Evolutionary conservation across 2,888 invertebrate genomes (phyloP).

Genomic region (Lycophotia porphyrea): DNA sequence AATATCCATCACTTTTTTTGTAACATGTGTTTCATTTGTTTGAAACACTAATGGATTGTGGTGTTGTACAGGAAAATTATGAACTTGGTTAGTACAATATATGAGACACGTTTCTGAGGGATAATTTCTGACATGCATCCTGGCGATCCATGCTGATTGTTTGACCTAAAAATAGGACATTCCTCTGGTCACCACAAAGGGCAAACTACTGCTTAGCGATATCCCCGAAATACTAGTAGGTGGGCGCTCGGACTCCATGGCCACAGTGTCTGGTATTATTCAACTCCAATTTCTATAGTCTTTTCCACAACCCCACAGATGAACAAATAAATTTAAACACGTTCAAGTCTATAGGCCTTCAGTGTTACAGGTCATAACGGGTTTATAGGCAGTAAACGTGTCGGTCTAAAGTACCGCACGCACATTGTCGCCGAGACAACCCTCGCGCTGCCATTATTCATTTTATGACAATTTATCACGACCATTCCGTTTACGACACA

Average conservation of each 20-base stretch:
- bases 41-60: no score
- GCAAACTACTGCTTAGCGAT: neutral
- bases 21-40: no score
- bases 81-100: no score
- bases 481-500: constrained; percentile 66
- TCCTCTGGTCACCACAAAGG: neutral
- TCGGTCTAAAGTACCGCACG: constrained; percentile 56
- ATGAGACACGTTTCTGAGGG: no score
- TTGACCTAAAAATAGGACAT: neutral
- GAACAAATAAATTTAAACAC: constrained; percentile 41
- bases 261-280: neutral
- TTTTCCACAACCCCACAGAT: neutral
- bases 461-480: constrained; percentile 71
- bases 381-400: constrained; percentile 64
- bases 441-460: constrained; percentile 55
- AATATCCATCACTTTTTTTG: no score
- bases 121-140: neutral
- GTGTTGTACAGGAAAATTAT: no score
- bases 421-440: constrained; percentile 62
- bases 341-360: constrained; percentile 40
- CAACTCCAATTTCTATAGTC: neutral
- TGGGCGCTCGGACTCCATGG: neutral
- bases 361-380: constrained; percentile 55
- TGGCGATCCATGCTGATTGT: neutral
- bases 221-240: neutral